These are phyloP conservation scores for Bursaphelenchus mucronatus DNA, from an alignment of 1,140 invertebrate genomes.

Conservation along the genomic window DNA sequence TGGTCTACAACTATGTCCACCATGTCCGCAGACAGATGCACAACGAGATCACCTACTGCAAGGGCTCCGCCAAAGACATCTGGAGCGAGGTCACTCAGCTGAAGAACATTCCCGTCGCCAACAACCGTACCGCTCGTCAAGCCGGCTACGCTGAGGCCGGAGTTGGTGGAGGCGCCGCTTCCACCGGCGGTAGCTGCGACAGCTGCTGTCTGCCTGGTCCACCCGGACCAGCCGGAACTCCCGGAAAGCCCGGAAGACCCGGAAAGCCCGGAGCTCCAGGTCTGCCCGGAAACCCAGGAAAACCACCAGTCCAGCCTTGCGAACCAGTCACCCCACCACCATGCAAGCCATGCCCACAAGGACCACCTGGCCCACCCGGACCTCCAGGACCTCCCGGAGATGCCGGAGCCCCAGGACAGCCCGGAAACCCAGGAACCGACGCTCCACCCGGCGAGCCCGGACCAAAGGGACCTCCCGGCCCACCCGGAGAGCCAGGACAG, in stretches of 20 bases:
- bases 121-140: slow-evolving; percentile 36
- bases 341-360: slow-evolving; percentile 38
- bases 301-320: slow-evolving; percentile 36
- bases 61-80: slow-evolving; percentile 40
- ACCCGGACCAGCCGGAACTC: slow-evolving; percentile 32
- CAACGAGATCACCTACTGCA: slow-evolving; percentile 34
- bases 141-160: slow-evolving; percentile 24
- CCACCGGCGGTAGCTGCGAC: slow-evolving; percentile 29
- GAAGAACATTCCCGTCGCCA: slow-evolving; percentile 21
- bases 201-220: slow-evolving; percentile 34
- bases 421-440: slow-evolving; percentile 40
- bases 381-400: slow-evolving; percentile 40
- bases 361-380: slow-evolving; percentile 35
- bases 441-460: slow-evolving; percentile 33
- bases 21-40: slow-evolving; percentile 26
- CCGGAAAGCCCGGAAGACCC: slow-evolving; percentile 39
- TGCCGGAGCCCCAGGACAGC: slow-evolving; percentile 24
- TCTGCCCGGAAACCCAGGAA: slow-evolving; percentile 37
- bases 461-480: slow-evolving; percentile 37
- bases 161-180: slow-evolving; percentile 22
- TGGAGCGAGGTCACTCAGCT: slow-evolving; percentile 33
- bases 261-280: slow-evolving; percentile 39
- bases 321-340: slow-evolving; percentile 44
- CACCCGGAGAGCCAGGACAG: slow-evolving; percentile 43
- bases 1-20: slow-evolving; percentile 36